These are phyloP conservation scores for Autographa gamma DNA, from an alignment of 2,888 invertebrate species.

Conservation along the genomic window DNA sequence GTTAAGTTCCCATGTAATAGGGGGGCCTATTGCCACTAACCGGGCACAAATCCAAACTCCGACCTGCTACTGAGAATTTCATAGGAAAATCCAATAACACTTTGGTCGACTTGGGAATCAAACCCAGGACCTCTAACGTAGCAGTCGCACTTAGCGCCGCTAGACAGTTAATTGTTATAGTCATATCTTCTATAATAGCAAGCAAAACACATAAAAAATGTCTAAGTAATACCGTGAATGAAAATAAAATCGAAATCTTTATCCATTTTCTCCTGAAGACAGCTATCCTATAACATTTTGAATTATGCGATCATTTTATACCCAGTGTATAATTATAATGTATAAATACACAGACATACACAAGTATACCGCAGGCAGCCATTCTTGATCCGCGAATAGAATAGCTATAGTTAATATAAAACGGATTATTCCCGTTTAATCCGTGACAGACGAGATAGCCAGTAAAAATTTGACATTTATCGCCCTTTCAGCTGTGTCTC, in stretches of 20 bases:
- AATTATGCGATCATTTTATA: slow-evolving; percentile 13
- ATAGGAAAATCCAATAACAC: too few species aligned
- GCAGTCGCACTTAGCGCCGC: too few species aligned
- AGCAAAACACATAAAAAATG: not conserved
- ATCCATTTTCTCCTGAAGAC: not conserved
- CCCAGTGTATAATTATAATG: not conserved
- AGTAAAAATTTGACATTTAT: slow-evolving; percentile 51
- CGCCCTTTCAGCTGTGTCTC: slow-evolving; percentile 31
- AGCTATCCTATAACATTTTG: slow-evolving; percentile 12
- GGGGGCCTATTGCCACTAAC: too few species aligned
- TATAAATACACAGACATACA: not conserved
- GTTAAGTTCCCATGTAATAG: too few species aligned
- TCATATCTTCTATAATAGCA: not conserved
- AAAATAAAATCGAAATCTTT: not conserved
- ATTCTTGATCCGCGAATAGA: slow-evolving; percentile 31
- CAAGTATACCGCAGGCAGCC: not conserved
- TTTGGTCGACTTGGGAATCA: too few species aligned
- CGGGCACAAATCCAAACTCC: too few species aligned
- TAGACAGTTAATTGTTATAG: too few species aligned
- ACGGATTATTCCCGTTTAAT: slow-evolving; percentile 21
- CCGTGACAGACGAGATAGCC: slow-evolving; percentile 28
- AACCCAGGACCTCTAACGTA: too few species aligned
- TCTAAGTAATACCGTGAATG: not conserved
- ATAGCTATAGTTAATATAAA: slow-evolving; percentile 21
- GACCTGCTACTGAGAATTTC: too few species aligned